phyloP scores from a whole-genome alignment of 2,113 vertebrate species.

The Callaeas wilsoni region DNA sequence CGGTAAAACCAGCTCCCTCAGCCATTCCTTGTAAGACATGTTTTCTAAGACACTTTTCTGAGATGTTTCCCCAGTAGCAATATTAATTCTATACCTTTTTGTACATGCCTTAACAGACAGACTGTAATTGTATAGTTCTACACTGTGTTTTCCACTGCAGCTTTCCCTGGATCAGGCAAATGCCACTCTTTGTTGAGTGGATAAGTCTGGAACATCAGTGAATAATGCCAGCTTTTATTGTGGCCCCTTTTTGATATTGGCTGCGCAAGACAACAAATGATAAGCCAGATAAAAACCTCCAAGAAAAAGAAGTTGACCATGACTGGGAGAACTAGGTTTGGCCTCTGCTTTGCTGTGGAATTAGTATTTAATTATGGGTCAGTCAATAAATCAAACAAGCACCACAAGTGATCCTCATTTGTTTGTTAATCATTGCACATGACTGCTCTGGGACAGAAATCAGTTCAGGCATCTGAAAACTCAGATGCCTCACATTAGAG shows the following conservation, averaged over 20 bases:
- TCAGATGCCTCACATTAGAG: background rate
- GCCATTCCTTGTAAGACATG: background rate
- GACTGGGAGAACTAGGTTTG: background rate
- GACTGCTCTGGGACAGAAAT: background rate
- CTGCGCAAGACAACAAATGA: background rate
- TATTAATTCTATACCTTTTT: background rate
- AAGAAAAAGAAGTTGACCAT: background rate
- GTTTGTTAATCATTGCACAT: background rate
- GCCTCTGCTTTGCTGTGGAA: background rate
- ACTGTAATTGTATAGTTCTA: background rate
- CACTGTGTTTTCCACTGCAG: background rate
- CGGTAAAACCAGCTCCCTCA: background rate
- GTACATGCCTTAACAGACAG: background rate
- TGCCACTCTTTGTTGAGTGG: slow-evolving; percentile 12
- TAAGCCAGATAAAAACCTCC: background rate
- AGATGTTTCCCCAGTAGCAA: background rate
- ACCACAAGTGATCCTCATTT: background rate
- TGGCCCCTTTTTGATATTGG: background rate
- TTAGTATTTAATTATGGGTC: background rate
- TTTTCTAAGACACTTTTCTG: background rate
- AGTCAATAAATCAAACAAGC: background rate
- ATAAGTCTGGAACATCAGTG: slow-evolving; percentile 9
- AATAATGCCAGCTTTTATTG: background rate
- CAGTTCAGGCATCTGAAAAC: slow-evolving; percentile 30
- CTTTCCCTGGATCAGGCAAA: background rate